Conservation (phyloP, 2,113 vertebrate genomes). For the Oryzias woworae region DNA sequence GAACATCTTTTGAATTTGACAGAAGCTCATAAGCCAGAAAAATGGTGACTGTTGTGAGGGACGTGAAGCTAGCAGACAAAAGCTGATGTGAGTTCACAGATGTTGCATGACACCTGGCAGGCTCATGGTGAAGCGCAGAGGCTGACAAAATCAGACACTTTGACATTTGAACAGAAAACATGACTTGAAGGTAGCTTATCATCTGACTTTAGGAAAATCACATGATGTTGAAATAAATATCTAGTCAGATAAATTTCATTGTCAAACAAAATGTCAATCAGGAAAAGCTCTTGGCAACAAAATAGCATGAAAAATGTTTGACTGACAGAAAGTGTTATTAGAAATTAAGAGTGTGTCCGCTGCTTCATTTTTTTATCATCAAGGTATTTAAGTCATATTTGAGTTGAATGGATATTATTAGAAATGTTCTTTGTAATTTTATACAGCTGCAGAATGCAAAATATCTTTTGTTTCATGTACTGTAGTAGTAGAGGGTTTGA, state of each 20-base stretch:
- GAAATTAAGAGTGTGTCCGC: background rate
- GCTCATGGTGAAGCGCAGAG: conserved; percentile 6
- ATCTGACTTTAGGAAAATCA: conserved; percentile 19
- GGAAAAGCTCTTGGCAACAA: background rate
- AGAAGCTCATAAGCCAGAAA: conserved; percentile 9
- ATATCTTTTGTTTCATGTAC: too few species aligned
- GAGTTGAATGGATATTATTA: too few species aligned
- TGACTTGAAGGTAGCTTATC: conserved; percentile 21
- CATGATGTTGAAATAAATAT: conserved; percentile 6
- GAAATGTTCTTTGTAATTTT: too few species aligned
- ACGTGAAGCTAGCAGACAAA: conserved; percentile 8
- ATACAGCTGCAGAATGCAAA: too few species aligned
- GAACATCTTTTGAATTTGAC: background rate
- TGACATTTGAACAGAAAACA: conserved; percentile 40
- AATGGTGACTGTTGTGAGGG: conserved; percentile 17
- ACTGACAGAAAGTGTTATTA: conserved; percentile 2
- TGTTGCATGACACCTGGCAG: conserved; percentile 37
- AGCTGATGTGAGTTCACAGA: conserved; percentile 38
- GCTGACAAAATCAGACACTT: conserved; percentile 30
- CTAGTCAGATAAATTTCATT: conserved; percentile 14
- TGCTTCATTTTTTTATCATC: too few species aligned
- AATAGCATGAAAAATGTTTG: background rate
- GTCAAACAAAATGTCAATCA: conserved; percentile 33
- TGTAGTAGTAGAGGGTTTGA: too few species aligned
- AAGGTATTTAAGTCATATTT: too few species aligned